phyloP scores from a whole-genome alignment of 2,888 invertebrate genomes.

The Empis livida region DNA sequence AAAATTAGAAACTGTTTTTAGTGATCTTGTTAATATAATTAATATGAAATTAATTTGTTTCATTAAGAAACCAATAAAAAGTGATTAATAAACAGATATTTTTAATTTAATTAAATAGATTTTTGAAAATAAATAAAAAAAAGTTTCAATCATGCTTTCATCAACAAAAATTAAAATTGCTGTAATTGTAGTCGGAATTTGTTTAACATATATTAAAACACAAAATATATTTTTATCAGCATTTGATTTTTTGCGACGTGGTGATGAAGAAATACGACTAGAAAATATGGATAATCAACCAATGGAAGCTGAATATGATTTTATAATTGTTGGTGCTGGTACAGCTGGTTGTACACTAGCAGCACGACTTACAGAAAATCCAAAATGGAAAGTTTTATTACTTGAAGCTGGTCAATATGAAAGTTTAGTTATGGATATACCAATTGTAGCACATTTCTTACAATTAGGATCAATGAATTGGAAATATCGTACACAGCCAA shows the following conservation, averaged over 20 bases:
- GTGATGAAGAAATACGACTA: slow-evolving; percentile 25
- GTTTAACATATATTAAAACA: slow-evolving; percentile 7
- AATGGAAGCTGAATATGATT: slow-evolving; percentile 49
- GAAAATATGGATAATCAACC: slow-evolving; percentile 27
- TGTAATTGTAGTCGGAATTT: slow-evolving; percentile 8
- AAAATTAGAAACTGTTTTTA: too few relatives aligned
- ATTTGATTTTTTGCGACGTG: slow-evolving; percentile 28
- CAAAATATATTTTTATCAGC: slow-evolving; percentile 25
- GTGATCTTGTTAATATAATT: too few relatives aligned
- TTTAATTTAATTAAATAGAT: background rate
- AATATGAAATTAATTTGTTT: too few relatives aligned
- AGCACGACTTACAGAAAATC: slow-evolving; percentile 56
- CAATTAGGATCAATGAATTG: slow-evolving; percentile 61
- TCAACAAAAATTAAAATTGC: slow-evolving; percentile 4
- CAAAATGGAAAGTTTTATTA: slow-evolving; percentile 49
- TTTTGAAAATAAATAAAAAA: background rate
- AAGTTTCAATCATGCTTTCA: slow-evolving; percentile 4
- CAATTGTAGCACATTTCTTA: slow-evolving; percentile 56
- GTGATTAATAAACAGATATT: background rate
- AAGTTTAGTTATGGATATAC: slow-evolving; percentile 61
- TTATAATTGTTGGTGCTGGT: slow-evolving; percentile 66
- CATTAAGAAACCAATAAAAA: too few relatives aligned
- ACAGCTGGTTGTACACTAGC: slow-evolving; percentile 68
- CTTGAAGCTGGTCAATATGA: slow-evolving; percentile 63
- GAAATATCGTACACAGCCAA: slow-evolving; percentile 69